Evolutionary conservation across 2,113 vertebrate genomes (phyloP).

Genomic region (Dasypus novemcinctus): DNA sequence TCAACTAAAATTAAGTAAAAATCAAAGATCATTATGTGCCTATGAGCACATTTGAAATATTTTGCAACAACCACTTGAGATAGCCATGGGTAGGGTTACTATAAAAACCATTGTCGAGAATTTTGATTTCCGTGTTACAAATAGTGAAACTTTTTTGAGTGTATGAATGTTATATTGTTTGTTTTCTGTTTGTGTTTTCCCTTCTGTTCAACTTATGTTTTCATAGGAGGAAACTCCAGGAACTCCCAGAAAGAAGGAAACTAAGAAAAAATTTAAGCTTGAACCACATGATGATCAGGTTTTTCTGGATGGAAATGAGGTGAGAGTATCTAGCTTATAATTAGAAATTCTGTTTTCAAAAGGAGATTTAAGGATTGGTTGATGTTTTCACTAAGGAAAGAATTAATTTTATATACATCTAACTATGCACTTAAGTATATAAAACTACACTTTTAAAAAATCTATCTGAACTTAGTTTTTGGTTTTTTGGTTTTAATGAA

Average conservation of each 20-base stretch:
- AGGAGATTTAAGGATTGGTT: slow-evolving; percentile 42
- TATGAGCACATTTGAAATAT: slow-evolving; percentile 4
- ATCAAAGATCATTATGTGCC: neutral
- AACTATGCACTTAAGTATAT: neutral
- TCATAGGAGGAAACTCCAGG: slow-evolving; percentile 95
- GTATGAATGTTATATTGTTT: neutral
- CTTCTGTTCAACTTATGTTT: slow-evolving; percentile 40
- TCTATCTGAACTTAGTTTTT: neutral
- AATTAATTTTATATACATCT: slow-evolving; percentile 35
- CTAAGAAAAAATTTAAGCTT: slow-evolving; percentile 99
- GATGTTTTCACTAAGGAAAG: slow-evolving; percentile 16
- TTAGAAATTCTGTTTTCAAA: slow-evolving; percentile 40
- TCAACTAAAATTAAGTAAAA: slow-evolving; percentile 42
- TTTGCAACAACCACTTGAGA: neutral
- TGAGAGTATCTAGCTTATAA: slow-evolving; percentile 70
- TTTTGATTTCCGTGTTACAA: slow-evolving; percentile 38
- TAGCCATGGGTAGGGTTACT: neutral
- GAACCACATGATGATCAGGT: slow-evolving; percentile 97
- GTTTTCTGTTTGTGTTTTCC: slow-evolving; percentile 48
- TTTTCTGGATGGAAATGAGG: slow-evolving; percentile 98
- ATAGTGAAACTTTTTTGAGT: neutral
- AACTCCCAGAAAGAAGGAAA: slow-evolving; percentile 97
- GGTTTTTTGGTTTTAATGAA: neutral
- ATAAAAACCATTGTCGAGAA: neutral
- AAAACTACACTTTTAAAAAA: slow-evolving; percentile 15